Percentiles rank a stretch among this genome's conserved stretches.
phyloP scores from a whole-genome alignment of 92 coral and sea anemone species.

The Siderastrea siderea region DNA sequence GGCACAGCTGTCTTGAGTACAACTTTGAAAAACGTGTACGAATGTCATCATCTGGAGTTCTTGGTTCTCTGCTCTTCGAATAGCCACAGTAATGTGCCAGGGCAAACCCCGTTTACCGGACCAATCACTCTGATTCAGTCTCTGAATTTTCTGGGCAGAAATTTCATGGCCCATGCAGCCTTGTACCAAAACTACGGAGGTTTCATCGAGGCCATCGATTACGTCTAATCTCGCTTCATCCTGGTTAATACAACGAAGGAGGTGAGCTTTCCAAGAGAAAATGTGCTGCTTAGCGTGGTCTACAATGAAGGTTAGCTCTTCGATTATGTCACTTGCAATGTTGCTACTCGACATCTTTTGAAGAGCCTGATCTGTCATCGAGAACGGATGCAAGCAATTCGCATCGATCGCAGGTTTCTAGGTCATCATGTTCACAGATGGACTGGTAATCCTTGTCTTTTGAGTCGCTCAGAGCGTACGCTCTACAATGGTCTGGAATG shows the following conservation, averaged over 20 bases:
- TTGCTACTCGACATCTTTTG: constrained; percentile 12
- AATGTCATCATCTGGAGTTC: constrained; percentile 77
- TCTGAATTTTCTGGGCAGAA: constrained; percentile 45
- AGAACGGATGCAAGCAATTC: constrained; percentile 19
- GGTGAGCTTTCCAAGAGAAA: constrained; percentile 34
- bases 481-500: constrained; percentile 53
- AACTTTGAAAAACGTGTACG: constrained; percentile 70
- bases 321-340: not conserved
- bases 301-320: constrained; percentile 23
- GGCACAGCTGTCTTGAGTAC: constrained; percentile 75
- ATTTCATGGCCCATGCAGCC: constrained; percentile 59
- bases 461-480: constrained; percentile 50
- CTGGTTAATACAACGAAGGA: constrained; percentile 44
- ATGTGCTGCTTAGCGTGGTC: constrained; percentile 26
- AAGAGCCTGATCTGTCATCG: not conserved
- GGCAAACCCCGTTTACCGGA: constrained; percentile 65
- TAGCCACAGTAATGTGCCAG: constrained; percentile 77
- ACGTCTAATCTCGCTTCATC: constrained; percentile 31
- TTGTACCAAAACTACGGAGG: constrained; percentile 25
- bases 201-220: constrained; percentile 39
- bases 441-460: constrained; percentile 40
- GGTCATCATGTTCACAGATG: constrained; percentile 39
- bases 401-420: constrained; percentile 35
- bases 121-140: constrained; percentile 80
- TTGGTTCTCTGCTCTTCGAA: constrained; percentile 40